Evolutionary conservation across 2,888 invertebrate genomes (phyloP).

Genomic region (Heteromurus nitidus): DNA sequence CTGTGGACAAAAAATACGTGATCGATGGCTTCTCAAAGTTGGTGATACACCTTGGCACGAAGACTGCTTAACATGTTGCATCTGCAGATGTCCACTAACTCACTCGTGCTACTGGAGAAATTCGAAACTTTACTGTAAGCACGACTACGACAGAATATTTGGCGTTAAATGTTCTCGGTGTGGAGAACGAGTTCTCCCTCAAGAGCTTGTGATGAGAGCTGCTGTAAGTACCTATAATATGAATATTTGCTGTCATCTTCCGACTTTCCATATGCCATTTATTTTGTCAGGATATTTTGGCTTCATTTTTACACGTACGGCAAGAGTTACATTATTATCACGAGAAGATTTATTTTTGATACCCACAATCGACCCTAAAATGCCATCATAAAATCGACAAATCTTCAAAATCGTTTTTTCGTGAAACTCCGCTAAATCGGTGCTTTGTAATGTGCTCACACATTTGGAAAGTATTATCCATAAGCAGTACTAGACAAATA

Average conservation of each 20-base stretch:
- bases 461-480: too few relatives aligned
- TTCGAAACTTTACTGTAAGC: conserved; percentile 95
- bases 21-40: conserved; percentile 95
- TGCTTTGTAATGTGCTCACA: too few relatives aligned
- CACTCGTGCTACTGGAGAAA: conserved; percentile 97
- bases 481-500: too few relatives aligned
- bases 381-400: conserved; percentile 20
- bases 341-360: conserved; percentile 27
- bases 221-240: conserved; percentile 75
- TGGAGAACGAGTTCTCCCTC: conserved; percentile 90
- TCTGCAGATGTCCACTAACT: conserved; percentile 91
- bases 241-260: too few relatives aligned
- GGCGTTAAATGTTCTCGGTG: conserved; percentile 96
- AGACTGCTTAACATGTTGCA: conserved; percentile 88
- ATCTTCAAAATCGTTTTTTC: conserved; percentile 20
- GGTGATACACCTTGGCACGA: conserved; percentile 97
- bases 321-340: conserved; percentile 1
- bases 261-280: too few relatives aligned
- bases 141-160: conserved; percentile 97
- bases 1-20: conserved; percentile 95
- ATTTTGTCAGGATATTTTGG: background rate
- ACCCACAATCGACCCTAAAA: conserved; percentile 23
- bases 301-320: background rate
- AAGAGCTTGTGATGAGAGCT: conserved; percentile 98
- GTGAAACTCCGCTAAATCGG: too few relatives aligned